Base-by-base conservation (phyloP, 2,797 vertebrate species). In the Synanceia verrucosa region DNA sequence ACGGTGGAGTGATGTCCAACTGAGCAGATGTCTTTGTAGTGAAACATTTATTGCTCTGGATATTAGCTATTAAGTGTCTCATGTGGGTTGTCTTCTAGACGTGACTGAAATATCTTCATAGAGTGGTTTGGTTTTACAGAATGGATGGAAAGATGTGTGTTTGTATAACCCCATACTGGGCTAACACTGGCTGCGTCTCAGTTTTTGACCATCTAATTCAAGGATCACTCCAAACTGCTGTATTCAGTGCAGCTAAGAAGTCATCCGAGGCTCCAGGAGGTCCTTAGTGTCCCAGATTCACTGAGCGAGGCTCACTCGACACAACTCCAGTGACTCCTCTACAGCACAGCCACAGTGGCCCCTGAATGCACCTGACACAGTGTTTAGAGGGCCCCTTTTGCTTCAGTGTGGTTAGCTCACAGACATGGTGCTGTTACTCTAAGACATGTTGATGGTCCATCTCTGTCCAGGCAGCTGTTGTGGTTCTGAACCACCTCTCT, bases 381-480 rank as follows among this genome's bases (percentile, higher is more conserved):
- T 36, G 4, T 63, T 64, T 65, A 57, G n/a, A 29, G 55, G 34
- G 57, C 26, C 46, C 9, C 23, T 21, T 18, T 39, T 18, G 37
- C 28, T 51, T 52, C 44, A 65, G 26, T 24, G 65, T 29, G 75
- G 33, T 69, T 26, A 41, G 73, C 61, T 76, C 39, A 11, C 48
- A 47, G 58, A 78, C 73, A 57, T 61, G 82, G 87, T 90, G 85
- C 87, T 89, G 85, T 84, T 83, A 65, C 68, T 78, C 60, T 56
- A 37, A 68, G 70, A 86, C 61, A 68, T 69, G 67, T 81, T 37
- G 50, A 81, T 16, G 41, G 65, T 81, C 74, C 80, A 81, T 77
- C 73, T 68, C 36, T 84, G 83, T 83, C 79, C 70, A 50, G 85
- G 85, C 81, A 78, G 82, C 83, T 85, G 84, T 86, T 83, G 78